Percentiles rank a stretch among this genome's conserved stretches.
Conservation (phyloP, 2,113 vertebrate genomes). For the Brienomyrus brachyistius region DNA sequence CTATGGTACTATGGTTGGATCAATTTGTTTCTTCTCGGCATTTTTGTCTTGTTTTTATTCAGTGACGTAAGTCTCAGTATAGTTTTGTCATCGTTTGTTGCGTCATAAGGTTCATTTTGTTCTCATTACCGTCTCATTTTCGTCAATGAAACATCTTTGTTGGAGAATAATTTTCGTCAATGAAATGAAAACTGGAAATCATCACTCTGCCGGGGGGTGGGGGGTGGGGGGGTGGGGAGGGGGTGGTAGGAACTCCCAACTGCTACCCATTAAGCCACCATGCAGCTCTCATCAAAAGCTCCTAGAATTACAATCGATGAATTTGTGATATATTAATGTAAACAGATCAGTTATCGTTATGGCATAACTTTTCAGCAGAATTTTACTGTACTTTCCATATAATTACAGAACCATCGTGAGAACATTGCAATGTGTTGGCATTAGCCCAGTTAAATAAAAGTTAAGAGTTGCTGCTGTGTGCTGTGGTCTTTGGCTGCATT, state of each 20-base stretch:
- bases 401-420: background rate
- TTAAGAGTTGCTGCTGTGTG: background rate
- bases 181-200: background rate
- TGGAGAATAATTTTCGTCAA: background rate
- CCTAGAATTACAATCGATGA: background rate
- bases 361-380: background rate
- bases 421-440: background rate
- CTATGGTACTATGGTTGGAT: background rate
- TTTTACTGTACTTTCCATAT: background rate
- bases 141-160: background rate
- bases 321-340: background rate
- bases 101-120: background rate
- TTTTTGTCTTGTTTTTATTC: background rate
- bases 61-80: background rate
- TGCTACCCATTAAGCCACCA: background rate
- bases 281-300: background rate
- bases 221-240: rapidly evolving
- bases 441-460: background rate
- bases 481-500: background rate
- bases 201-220: background rate
- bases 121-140: background rate
- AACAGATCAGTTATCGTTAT: background rate
- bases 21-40: background rate
- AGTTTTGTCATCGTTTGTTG: no score
- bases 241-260: background rate